These are phyloP conservation scores for Spialia ferax DNA, from an alignment of 2,888 invertebrate genomes.

Conservation along the genomic window DNA sequence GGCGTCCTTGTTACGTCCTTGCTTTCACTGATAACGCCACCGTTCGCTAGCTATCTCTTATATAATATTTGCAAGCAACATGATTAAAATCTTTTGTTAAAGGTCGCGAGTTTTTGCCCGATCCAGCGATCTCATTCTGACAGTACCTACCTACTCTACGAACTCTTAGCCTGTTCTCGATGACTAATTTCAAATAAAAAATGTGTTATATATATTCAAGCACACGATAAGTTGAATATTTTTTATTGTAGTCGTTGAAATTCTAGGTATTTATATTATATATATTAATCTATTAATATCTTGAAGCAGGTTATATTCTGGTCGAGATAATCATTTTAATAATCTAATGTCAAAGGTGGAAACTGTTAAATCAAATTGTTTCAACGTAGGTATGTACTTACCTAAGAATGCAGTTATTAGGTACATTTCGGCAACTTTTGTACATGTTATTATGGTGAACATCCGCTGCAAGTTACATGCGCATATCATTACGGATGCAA, in stretches of 20 bases:
- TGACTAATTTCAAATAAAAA: neutral
- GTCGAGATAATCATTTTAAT: too few relatives aligned
- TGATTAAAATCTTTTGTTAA: slow-evolving; percentile 53
- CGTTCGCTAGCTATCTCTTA: slow-evolving; percentile 63
- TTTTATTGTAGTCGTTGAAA: neutral
- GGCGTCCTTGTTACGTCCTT: slow-evolving; percentile 79
- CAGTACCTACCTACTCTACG: slow-evolving; percentile 44
- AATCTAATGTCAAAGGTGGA: too few relatives aligned
- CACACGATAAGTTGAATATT: neutral
- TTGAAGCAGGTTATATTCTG: too few relatives aligned
- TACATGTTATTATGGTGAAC: slow-evolving; percentile 23
- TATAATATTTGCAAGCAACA: slow-evolving; percentile 56
- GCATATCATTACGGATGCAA: slow-evolving; percentile 17
- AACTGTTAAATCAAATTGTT: too few relatives aligned
- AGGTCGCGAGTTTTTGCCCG: slow-evolving; percentile 56
- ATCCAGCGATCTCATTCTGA: slow-evolving; percentile 60
- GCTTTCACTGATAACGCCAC: slow-evolving; percentile 83
- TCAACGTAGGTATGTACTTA: neutral
- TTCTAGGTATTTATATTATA: too few relatives aligned
- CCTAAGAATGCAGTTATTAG: slow-evolving; percentile 10
- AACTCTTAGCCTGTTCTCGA: slow-evolving; percentile 7
- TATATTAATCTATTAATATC: too few relatives aligned
- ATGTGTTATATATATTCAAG: neutral
- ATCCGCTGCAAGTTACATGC: slow-evolving; percentile 23
- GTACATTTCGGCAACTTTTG: slow-evolving; percentile 13